Evolutionary conservation across 2,888 invertebrate species (phyloP).

Genomic region (Stenotaenia linearis): DNA sequence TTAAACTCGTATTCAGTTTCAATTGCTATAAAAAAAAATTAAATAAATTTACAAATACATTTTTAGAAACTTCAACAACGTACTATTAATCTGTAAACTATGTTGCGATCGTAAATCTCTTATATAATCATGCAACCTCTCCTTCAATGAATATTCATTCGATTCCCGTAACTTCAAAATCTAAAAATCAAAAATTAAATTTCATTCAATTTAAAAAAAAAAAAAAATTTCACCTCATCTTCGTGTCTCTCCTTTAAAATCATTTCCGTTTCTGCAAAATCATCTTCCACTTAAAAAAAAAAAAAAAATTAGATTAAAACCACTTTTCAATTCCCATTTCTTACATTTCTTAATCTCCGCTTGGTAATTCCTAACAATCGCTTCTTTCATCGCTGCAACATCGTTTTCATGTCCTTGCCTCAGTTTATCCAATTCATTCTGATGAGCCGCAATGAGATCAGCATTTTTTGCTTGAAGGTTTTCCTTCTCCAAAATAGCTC

Average conservation of each 20-base stretch:
- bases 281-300: background rate
- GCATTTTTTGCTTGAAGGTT: too few species aligned
- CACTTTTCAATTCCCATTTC: too few species aligned
- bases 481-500: background rate
- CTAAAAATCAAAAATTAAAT: background rate
- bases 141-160: slow-evolving; percentile 40
- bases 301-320: background rate
- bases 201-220: background rate
- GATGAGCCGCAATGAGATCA: background rate
- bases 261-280: background rate
- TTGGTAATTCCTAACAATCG: background rate
- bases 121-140: slow-evolving; percentile 28
- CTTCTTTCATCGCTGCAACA: slow-evolving; percentile 38
- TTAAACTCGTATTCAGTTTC: slow-evolving; percentile 1
- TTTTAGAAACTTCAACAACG: background rate
- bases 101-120: background rate
- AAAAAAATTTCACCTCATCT: background rate
- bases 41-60: background rate
- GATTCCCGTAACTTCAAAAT: background rate
- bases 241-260: background rate
- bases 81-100: background rate
- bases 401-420: slow-evolving; percentile 38
- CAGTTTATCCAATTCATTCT: slow-evolving; percentile 35
- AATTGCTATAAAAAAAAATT: background rate
- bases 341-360: background rate